Conservation (phyloP, 2,888 invertebrate species). For the Dyspetes luteomarginatus region DNA sequence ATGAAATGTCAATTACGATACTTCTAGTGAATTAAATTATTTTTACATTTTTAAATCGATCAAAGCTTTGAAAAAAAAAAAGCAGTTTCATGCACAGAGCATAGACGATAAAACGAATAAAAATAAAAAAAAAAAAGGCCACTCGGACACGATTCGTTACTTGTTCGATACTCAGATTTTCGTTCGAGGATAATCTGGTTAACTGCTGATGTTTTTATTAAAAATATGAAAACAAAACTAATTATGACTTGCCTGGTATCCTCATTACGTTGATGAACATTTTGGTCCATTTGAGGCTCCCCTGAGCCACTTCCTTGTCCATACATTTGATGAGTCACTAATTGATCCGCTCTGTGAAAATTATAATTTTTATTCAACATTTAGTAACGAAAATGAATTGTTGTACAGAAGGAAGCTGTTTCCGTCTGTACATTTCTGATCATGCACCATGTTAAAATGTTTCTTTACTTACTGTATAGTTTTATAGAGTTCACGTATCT, state of each 20-base stretch:
- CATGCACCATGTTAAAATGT: not conserved
- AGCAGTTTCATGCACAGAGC: no score
- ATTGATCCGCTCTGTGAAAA: conserved; percentile 79
- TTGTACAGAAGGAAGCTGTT: not conserved
- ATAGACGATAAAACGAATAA: no score
- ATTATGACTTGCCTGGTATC: conserved; percentile 73
- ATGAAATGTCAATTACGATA: no score
- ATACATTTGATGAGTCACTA: conserved; percentile 80
- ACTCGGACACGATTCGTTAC: no score
- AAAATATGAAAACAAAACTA: no score
- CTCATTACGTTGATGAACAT: conserved; percentile 80
- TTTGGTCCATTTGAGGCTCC: conserved; percentile 81
- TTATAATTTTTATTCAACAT: conserved; percentile 1
- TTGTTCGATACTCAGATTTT: no score
- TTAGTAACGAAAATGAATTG: not conserved
- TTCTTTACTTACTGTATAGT: conserved; percentile 85
- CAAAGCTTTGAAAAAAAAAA: no score
- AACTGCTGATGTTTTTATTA: no score
- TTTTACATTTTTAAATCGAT: no score
- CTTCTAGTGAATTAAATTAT: no score
- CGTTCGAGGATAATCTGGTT: no score
- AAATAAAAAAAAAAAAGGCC: no score
- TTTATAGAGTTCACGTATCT: conserved; percentile 89
- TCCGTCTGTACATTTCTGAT: not conserved
- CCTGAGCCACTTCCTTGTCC: conserved; percentile 77